A percentile compares a stretch with the other conserved stretches of the same genome.
These are phyloP conservation scores for Augochlorella aurata DNA, from an alignment of 2,888 invertebrate species.

Conservation along the genomic window DNA sequence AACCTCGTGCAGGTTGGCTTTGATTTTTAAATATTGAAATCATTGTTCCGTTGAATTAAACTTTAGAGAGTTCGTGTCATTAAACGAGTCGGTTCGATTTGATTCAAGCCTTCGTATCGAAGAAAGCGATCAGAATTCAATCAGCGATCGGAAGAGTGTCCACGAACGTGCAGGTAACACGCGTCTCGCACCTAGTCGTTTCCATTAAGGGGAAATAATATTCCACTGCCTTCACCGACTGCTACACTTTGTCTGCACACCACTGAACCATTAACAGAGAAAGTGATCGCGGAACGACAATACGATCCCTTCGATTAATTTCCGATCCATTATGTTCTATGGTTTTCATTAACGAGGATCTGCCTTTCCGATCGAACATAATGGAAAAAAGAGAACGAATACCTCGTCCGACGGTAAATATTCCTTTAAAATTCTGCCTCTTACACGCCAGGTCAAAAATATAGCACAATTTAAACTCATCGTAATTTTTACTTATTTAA, in stretches of 20 bases:
- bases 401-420: background rate
- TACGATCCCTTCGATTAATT: background rate
- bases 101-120: background rate
- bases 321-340: background rate
- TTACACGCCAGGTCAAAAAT: background rate
- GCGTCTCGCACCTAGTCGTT: background rate
- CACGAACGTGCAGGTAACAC: background rate
- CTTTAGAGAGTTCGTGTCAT: background rate
- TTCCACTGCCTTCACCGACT: background rate
- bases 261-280: background rate
- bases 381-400: background rate
- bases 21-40: no score
- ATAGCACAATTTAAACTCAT: no score
- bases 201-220: background rate
- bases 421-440: background rate
- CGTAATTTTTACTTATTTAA: no score
- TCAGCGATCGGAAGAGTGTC: background rate
- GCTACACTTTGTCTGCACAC: background rate
- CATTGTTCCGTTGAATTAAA: background rate
- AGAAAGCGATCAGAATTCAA: background rate
- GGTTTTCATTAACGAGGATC: background rate
- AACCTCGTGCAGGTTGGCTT: no score
- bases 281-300: background rate
- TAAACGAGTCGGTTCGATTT: background rate
- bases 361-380: background rate